Percentiles rank a stretch among this genome's conserved stretches.
phyloP scores from a whole-genome alignment of 2,888 invertebrate species.

The Phyllotreta cruciferae region DNA sequence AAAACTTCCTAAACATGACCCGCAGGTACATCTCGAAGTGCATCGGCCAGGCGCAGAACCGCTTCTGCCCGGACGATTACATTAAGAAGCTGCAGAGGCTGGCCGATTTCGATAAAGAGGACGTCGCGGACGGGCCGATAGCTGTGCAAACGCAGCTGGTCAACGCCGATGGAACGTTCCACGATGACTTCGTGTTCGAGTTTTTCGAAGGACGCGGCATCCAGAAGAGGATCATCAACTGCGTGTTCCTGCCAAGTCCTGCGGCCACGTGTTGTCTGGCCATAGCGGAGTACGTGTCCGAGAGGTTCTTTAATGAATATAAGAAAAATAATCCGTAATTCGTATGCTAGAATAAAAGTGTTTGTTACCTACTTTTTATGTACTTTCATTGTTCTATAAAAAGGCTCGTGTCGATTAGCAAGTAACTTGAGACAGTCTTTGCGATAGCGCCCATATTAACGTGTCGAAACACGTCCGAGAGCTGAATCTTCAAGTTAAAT shows the following conservation, averaged over 20 bases:
- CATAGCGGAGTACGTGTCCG: constrained; percentile 82
- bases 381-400: no score
- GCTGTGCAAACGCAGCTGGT: constrained; percentile 96
- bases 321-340: neutral
- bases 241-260: constrained; percentile 94
- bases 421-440: no score
- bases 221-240: constrained; percentile 82
- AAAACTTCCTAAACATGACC: constrained; percentile 81
- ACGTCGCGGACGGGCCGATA: constrained; percentile 70
- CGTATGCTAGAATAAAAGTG: no score
- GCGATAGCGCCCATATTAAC: no score
- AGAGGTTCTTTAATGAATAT: constrained; percentile 33
- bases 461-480: no score
- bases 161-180: constrained; percentile 79
- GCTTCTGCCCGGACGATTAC: constrained; percentile 66
- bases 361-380: no score
- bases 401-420: no score
- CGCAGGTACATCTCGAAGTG: constrained; percentile 80
- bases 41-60: constrained; percentile 78
- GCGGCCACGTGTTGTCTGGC: constrained; percentile 95
- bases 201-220: constrained; percentile 70
- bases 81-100: constrained; percentile 59
- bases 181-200: constrained; percentile 97
- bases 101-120: constrained; percentile 24
- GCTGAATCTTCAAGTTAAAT: no score